Conservation (phyloP, 2,797 vertebrate genomes). For the Lerista edwardsae region DNA sequence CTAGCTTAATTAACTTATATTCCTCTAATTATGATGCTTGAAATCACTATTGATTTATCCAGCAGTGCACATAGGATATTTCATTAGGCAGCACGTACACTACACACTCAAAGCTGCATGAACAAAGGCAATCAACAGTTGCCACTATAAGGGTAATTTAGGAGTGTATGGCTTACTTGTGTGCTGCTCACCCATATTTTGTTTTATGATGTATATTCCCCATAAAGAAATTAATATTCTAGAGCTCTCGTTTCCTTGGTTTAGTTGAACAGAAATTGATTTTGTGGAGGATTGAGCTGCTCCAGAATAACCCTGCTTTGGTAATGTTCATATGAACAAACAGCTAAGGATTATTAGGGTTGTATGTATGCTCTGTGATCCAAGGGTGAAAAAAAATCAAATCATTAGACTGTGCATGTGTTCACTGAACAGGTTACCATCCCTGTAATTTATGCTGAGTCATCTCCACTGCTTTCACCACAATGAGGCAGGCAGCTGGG, state of each 20-base stretch:
- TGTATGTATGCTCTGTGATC: too few species aligned
- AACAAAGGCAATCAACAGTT: slow-evolving; percentile 31
- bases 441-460: not conserved
- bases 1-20: slow-evolving; percentile 40
- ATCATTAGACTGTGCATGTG: not conserved
- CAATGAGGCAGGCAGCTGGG: too few species aligned
- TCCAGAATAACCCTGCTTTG: not conserved
- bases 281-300: not conserved
- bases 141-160: not conserved
- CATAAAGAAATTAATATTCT: not conserved
- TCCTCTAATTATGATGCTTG: slow-evolving; percentile 33
- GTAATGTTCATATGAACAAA: not conserved
- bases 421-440: not conserved
- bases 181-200: not conserved
- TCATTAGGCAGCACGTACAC: not conserved
- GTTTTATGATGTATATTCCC: not conserved
- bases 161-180: not conserved
- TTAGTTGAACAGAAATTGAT: not conserved
- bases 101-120: not conserved
- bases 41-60: slow-evolving; percentile 34
- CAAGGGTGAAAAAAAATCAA: too few species aligned
- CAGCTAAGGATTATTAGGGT: too few species aligned
- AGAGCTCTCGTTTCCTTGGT: not conserved
- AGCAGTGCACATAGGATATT: slow-evolving; percentile 9
- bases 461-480: not conserved